Base-by-base conservation (phyloP, 2,113 vertebrate genomes). In the Sinocyclocheilus rhinocerous region DNA sequence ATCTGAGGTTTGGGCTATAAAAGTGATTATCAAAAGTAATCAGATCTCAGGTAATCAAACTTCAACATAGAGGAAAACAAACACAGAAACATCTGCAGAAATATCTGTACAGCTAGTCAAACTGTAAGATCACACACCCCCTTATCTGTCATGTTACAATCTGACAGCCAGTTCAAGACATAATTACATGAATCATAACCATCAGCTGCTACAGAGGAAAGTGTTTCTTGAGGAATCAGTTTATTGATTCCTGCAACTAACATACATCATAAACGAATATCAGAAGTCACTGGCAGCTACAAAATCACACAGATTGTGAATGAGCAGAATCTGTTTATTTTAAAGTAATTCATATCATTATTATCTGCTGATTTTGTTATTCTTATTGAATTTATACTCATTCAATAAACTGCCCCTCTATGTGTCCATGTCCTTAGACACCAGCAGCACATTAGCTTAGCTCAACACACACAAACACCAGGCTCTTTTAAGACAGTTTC, bases 401-500 rank as follows among this genome's bases (percentile, higher is more conserved):
- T 20, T 42, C 4, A 42, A 36, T 18, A 42, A 12, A 22, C 20
- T 22, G 4, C 0, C 59, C n/a, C 39, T 67, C 7, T 20, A 2
- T 76, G 61, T 48, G n/a, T 20, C n/a, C n/a, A 50, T 82, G 80
- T 36, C 63, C 63, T 70, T 36, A 81, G 15, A 82, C 42, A 69
- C 4, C 80, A 82, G 42, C 63, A 82, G 24, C 61, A 81, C 61
- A 50, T 82, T 82, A 82, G 81, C 76, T 70, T 85, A 85, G 57
- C 55, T 75, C 20, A 81, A 81, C 50, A 61, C 20, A 59, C 29
- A 76, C 15, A 77, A 22, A 15, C 77, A 52, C 22, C 63, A 81
- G 20, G 59, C 45, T 20, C 45, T 33, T 70, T 45, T 8, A 36
- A 18, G 24, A 59, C 55, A 15, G 11, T 36, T n/a, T 33, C 6